Evolutionary conservation across 1,140 invertebrate genomes (phyloP).

Genomic region (Orchestia grillus): DNA sequence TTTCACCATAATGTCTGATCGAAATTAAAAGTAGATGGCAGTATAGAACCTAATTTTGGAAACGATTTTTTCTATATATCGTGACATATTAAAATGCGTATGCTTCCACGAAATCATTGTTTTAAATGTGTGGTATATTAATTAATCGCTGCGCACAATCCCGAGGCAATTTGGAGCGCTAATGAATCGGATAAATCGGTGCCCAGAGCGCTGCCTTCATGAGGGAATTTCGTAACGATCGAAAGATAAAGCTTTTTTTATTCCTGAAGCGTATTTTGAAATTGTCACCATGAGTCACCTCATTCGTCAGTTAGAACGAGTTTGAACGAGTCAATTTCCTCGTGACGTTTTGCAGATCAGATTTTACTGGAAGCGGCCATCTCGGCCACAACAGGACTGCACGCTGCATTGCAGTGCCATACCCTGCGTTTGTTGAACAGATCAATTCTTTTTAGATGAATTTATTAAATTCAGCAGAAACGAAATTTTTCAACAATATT

Average conservation of each 20-base stretch:
- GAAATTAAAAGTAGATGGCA: too few relatives aligned
- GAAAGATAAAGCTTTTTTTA: background rate
- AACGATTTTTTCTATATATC: background rate
- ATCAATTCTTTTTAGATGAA: background rate
- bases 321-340: background rate
- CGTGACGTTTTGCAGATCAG: too few relatives aligned
- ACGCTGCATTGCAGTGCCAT: background rate
- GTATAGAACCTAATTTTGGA: background rate
- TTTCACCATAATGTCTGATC: too few relatives aligned
- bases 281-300: background rate
- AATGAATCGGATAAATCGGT: background rate
- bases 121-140: background rate
- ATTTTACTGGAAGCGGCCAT: too few relatives aligned
- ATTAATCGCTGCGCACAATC: background rate
- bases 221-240: background rate
- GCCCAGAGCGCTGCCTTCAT: background rate
- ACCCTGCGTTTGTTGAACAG: background rate
- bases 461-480: background rate
- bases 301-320: background rate
- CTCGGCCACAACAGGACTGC: too few relatives aligned
- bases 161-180: background rate
- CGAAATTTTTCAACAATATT: background rate
- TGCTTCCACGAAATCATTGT: background rate
- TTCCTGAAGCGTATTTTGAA: background rate
- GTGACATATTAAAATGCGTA: background rate